Conservation (phyloP, 2,797 vertebrate genomes). For the Tadarida brasiliensis region DNA sequence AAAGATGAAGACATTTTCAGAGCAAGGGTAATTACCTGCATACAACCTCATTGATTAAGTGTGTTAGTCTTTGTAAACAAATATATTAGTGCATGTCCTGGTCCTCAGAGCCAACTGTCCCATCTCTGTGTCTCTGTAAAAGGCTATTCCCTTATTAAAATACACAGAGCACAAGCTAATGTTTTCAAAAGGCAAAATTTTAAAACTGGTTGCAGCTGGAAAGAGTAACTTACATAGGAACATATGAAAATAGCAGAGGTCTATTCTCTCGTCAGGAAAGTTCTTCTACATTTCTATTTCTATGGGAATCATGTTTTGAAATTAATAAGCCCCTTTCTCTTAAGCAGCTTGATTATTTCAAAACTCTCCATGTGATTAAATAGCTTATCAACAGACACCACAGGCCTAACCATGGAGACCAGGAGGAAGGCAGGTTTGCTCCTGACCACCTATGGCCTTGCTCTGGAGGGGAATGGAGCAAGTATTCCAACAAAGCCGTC, state of each 20-base stretch:
- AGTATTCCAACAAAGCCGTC: neutral
- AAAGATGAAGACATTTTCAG: neutral
- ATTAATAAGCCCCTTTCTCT: conserved; percentile 28
- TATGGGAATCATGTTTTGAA: neutral
- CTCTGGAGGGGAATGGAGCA: neutral
- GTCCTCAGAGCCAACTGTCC: neutral
- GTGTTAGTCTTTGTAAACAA: neutral
- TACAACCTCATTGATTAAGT: neutral
- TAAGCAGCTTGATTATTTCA: neutral
- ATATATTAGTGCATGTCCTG: neutral
- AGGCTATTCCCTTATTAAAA: neutral
- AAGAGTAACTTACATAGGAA: neutral
- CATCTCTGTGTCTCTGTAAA: neutral
- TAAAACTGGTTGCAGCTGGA: neutral
- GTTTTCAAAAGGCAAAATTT: conserved; percentile 49
- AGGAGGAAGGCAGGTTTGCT: neutral
- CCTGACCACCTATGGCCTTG: neutral
- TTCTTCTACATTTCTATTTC: neutral
- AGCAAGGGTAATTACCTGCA: conserved; percentile 18
- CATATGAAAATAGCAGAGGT: neutral
- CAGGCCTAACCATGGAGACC: neutral
- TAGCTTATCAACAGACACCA: neutral
- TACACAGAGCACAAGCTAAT: neutral
- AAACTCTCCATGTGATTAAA: neutral
- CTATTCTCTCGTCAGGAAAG: neutral